A percentile compares a stretch with the other conserved stretches of the same genome.
phyloP scores from a whole-genome alignment of 1,140 invertebrate species.

The Battus philenor region DNA sequence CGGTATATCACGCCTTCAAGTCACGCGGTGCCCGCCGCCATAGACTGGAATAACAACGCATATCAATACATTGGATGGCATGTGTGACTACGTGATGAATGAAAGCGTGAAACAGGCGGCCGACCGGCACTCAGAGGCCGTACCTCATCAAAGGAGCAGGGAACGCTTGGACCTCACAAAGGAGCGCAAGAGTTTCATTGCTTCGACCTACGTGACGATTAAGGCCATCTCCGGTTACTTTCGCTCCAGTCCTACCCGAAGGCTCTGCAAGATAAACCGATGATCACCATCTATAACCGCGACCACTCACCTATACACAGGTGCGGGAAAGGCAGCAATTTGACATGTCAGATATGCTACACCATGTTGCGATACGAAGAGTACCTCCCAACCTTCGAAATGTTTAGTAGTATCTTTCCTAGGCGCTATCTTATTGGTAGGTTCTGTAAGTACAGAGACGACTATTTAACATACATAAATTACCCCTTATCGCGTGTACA shows the following conservation, averaged over 20 bases:
- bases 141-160: conserved; percentile 78
- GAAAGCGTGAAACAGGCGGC: conserved; percentile 69
- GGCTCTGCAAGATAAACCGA: conserved; percentile 76
- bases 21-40: conserved; percentile 53
- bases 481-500: background rate
- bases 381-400: conserved; percentile 81
- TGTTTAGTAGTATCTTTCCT: conserved; percentile 80
- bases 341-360: conserved; percentile 81
- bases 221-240: conserved; percentile 77
- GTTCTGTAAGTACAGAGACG: conserved; percentile 77
- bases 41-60: conserved; percentile 71
- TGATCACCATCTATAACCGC: conserved; percentile 32
- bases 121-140: conserved; percentile 35
- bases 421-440: conserved; percentile 81
- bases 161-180: conserved; percentile 83
- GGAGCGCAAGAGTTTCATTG: conserved; percentile 64
- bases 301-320: conserved; percentile 80
- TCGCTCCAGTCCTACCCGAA: conserved; percentile 78
- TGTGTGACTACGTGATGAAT: conserved; percentile 58
- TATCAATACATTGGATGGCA: conserved; percentile 63
- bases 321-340: conserved; percentile 81
- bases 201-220: conserved; percentile 72
- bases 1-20: conserved; percentile 65
- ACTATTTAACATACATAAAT: conserved; percentile 16
- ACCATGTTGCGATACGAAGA: conserved; percentile 77